Base-by-base conservation (phyloP, 2,888 invertebrate species). In the Hypsopygia costalis region DNA sequence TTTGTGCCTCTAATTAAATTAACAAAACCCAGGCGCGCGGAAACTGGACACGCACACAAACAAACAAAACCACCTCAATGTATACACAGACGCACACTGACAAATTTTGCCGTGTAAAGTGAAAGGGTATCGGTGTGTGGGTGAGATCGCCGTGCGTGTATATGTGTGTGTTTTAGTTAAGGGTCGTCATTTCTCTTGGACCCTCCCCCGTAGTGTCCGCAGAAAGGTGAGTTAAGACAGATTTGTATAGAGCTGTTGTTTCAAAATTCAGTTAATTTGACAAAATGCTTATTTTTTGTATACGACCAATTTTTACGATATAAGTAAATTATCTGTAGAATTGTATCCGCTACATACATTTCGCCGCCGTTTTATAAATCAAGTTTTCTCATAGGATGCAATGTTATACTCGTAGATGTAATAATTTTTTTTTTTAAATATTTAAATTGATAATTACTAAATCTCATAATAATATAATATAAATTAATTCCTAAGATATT, bases 121-220 rank as follows among this genome's bases (percentile, higher is more conserved):
- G 61, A 65, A 69, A 68, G 62, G 66, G 38, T 49, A 55, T 32
- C 46, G 35, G 25, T 55, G 77, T 77, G 72, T 77, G 76, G 28
- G 75, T 77, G 64, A 65, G 67, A 68, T 70, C 62, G 72, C 69
- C 73, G 74, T 73, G 63, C 69, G 71, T 78, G 68, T 77, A 59
- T 72, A 71, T 79, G 81, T 86, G 85, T 87, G 87, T 86, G 87
- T 83, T 81, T 86, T 88, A 88, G 88, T 88, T 88, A 88, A 88
- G 88, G 88, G 88, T 86, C 88, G 88, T 88, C 88, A 88, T 88
- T 87, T 88, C 88, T 88, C 87, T 83, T 88, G 88, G 88, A 88
- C 88, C 87, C 87, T 83, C 88, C 88, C 79, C 86, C 81, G 80
- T 82, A 87, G 80, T 88, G 88, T 87, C 88, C 88, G 86, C 87